Conservation (phyloP, 2,113 vertebrate genomes). For the Apteryx owenii region DNA sequence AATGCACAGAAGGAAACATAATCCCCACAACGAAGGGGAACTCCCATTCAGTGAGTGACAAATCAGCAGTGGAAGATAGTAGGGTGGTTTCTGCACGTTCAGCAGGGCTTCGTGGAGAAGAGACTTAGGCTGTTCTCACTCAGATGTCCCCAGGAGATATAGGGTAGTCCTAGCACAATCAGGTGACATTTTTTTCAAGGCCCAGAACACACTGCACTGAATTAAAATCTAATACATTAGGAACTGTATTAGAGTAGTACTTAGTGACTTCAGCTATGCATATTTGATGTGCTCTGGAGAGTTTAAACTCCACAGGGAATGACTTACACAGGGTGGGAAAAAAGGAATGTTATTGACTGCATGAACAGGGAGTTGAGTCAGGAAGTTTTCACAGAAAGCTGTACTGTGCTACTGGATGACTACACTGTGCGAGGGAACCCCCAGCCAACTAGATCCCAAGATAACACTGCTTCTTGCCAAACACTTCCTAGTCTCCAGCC, state of each 20-base stretch:
- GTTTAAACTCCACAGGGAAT: background rate
- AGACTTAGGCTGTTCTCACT: background rate
- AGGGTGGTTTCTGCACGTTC: background rate
- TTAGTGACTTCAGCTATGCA: background rate
- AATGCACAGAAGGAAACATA: background rate
- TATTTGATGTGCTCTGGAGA: background rate
- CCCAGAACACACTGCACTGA: conserved; percentile 56
- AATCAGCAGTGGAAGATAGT: rapidly evolving
- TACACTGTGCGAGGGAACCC: background rate
- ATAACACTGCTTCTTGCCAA: background rate
- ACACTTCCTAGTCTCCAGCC: background rate
- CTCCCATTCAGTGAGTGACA: background rate
- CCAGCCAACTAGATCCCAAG: background rate
- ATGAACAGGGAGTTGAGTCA: background rate
- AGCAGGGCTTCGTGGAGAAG: background rate
- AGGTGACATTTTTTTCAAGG: conserved; percentile 47
- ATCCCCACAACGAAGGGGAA: background rate
- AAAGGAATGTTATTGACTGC: background rate
- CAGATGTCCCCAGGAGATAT: background rate
- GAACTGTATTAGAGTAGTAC: background rate
- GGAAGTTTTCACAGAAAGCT: background rate
- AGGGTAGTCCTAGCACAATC: background rate
- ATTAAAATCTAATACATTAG: conserved; percentile 40
- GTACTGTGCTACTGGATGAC: background rate
- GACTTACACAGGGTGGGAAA: background rate